Evolutionary conservation across 1,140 invertebrate species (phyloP).

Genomic region (Chrysomallon squamiferum): DNA sequence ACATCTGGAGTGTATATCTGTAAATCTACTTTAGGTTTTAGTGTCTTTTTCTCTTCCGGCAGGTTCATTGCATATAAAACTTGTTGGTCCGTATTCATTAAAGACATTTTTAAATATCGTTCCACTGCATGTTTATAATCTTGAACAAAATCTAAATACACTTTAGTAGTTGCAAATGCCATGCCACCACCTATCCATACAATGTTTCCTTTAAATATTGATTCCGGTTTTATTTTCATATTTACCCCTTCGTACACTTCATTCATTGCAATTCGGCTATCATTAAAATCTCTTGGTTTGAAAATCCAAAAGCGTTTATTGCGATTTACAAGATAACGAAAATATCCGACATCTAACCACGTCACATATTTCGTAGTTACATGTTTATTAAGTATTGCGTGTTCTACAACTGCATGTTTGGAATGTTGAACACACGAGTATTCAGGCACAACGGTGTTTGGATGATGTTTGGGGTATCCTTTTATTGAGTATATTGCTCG

Average conservation of each 20-base stretch:
- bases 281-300: slow-evolving; percentile 26
- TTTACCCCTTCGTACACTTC: slow-evolving; percentile 1
- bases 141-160: slow-evolving; percentile 18
- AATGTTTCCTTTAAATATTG: slow-evolving; percentile 25
- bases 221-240: neutral
- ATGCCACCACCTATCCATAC: slow-evolving; percentile 36
- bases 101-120: slow-evolving; percentile 18
- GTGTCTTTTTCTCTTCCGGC: neutral
- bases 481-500: slow-evolving; percentile 23
- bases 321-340: slow-evolving; percentile 23
- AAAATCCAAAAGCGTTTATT: slow-evolving; percentile 26
- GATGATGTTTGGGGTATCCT: slow-evolving; percentile 39
- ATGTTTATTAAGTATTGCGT: slow-evolving; percentile 14
- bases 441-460: slow-evolving; percentile 38
- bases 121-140: slow-evolving; percentile 23
- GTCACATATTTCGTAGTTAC: slow-evolving; percentile 31
- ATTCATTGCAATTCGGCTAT: slow-evolving; percentile 29
- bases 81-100: slow-evolving; percentile 48
- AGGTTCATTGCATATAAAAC: slow-evolving; percentile 34
- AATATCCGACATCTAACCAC: slow-evolving; percentile 48
- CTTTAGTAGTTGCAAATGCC: slow-evolving; percentile 18
- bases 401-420: slow-evolving; percentile 32
- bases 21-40: slow-evolving; percentile 21
- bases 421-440: slow-evolving; percentile 41
- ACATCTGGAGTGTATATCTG: slow-evolving; percentile 17